These are phyloP conservation scores for Gnathonemus longibarbis DNA, from an alignment of 2,113 vertebrate genomes.

Conservation along the genomic window DNA sequence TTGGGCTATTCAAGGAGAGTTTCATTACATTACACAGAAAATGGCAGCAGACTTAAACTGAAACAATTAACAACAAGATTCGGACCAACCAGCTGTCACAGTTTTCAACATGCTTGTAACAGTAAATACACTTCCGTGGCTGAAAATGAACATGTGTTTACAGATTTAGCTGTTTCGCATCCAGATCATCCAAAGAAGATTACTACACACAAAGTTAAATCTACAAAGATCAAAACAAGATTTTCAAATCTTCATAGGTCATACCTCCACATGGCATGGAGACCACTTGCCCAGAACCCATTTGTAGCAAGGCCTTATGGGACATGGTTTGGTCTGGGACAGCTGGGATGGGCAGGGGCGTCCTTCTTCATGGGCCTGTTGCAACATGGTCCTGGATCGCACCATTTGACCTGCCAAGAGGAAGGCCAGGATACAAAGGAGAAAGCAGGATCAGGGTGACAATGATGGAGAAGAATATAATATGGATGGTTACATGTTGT, in stretches of 20 bases:
- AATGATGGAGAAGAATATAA: too few relatives aligned
- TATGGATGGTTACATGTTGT: too few relatives aligned
- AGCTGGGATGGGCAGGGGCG: constrained; percentile 77
- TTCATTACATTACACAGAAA: not conserved
- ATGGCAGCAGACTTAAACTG: not conserved
- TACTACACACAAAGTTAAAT: not conserved
- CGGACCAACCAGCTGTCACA: not conserved
- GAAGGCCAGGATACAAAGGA: not conserved
- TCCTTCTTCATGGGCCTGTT: constrained; percentile 76
- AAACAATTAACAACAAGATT: not conserved
- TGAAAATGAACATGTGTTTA: not conserved
- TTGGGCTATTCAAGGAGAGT: not conserved
- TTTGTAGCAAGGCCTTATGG: constrained; percentile 78
- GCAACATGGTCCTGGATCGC: constrained; percentile 71
- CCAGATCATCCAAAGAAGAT: not conserved
- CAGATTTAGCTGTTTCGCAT: not conserved
- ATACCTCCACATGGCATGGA: constrained; percentile 77
- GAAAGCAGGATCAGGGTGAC: not conserved
- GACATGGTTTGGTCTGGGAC: constrained; percentile 76
- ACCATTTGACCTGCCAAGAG: constrained; percentile 66
- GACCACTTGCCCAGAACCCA: constrained; percentile 86
- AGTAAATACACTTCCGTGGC: not conserved
- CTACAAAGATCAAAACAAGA: not conserved
- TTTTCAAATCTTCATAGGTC: not conserved
- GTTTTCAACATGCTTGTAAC: not conserved